These are phyloP conservation scores for Sebastes miniatus DNA, from an alignment of 2,797 vertebrate species.

Conservation along the genomic window DNA sequence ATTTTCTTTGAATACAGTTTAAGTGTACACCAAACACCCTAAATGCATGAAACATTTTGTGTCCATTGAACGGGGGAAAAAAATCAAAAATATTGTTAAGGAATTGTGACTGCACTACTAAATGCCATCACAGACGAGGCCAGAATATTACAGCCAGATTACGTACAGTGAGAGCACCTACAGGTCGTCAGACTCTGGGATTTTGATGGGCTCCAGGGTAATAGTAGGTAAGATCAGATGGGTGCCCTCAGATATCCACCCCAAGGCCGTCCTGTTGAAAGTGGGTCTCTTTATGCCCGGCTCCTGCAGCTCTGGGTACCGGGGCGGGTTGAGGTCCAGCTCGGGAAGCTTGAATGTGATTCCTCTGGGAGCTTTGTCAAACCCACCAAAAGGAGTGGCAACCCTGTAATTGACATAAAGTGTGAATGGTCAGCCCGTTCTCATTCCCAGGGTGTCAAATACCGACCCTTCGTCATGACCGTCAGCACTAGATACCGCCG, in stretches of 20 bases:
- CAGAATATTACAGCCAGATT: conserved; percentile 2
- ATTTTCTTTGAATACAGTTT: conserved; percentile 15
- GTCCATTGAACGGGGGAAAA: neutral
- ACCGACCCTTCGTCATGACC: no score
- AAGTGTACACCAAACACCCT: conserved; percentile 28
- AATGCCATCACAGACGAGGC: neutral
- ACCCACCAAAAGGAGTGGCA: conserved; percentile 95
- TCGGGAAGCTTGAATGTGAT: conserved; percentile 95
- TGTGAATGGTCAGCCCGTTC: neutral
- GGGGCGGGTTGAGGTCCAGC: conserved; percentile 86
- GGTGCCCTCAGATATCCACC: conserved; percentile 91
- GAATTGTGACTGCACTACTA: neutral
- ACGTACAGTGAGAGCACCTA: conserved; percentile 57
- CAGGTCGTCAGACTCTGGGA: conserved; percentile 96
- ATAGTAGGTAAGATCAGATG: conserved; percentile 87
- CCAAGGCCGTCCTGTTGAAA: conserved; percentile 96
- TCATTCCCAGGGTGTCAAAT: no score
- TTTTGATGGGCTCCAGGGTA: conserved; percentile 74
- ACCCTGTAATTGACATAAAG: conserved; percentile 82
- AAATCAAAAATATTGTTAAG: neutral
- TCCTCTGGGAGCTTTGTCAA: conserved; percentile 92
- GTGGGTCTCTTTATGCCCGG: conserved; percentile 86
- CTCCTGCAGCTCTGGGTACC: conserved; percentile 89
- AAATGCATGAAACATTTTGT: conserved; percentile 23
- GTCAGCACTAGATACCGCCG: no score